phyloP scores from a whole-genome alignment of 2,888 invertebrate species.

The Campoletis raptor region DNA sequence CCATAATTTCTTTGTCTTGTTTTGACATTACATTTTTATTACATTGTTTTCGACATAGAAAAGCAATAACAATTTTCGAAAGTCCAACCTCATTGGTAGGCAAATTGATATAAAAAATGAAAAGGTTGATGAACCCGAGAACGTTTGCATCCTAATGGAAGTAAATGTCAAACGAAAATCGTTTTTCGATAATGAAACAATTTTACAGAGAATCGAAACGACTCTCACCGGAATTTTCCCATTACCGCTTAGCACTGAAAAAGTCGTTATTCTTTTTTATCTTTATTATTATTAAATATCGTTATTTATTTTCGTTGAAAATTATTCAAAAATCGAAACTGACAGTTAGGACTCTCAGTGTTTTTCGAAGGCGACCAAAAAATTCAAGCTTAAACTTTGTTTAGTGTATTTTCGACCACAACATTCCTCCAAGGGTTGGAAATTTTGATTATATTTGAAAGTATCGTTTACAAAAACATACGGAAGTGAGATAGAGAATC shows the following conservation, averaged over 20 bases:
- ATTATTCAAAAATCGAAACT: too few species aligned
- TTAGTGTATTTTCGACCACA: neutral
- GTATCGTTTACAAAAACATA: neutral
- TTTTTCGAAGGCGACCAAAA: too few species aligned
- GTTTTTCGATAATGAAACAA: neutral
- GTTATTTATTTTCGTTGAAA: too few species aligned
- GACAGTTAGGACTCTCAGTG: too few species aligned
- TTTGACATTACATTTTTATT: neutral
- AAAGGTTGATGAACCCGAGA: neutral
- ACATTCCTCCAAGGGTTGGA: neutral
- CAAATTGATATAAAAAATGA: neutral
- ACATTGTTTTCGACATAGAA: neutral
- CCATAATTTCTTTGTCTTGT: neutral
- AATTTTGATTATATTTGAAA: neutral
- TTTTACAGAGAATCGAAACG: too few species aligned
- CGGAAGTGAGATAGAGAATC: neutral
- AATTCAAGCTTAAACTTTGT: too few species aligned
- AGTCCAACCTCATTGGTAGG: neutral
- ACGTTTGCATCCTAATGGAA: neutral
- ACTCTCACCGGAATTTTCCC: too few species aligned
- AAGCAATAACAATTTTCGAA: neutral
- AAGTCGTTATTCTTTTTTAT: too few species aligned
- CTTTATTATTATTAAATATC: too few species aligned
- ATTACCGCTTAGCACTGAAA: too few species aligned
- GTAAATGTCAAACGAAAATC: neutral